Base-by-base conservation (phyloP, 2,888 invertebrate genomes). In the Oasisia sp. region DNA sequence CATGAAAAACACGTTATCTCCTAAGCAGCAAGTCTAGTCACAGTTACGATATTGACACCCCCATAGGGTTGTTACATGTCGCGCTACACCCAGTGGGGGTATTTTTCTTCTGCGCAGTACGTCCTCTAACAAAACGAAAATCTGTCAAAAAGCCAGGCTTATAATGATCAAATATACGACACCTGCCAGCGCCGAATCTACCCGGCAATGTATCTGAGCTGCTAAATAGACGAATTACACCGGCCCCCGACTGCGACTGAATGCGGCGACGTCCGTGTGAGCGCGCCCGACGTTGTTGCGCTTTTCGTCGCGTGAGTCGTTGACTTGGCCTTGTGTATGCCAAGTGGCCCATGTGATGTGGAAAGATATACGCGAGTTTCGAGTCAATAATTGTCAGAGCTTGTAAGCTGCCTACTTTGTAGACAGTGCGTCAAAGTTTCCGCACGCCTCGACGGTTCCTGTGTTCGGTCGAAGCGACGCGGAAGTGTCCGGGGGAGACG, bases 321-420 rank as follows among this genome's bases (percentile, higher is more conserved):
- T 19, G 74, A 27, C 27, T 14, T 74, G 74, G 19, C 14, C 74
- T 74, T 74, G 74, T 74, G 74, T 27, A 5, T 27, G 74, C 27
- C 74, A 74, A 74, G 74, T 74, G 74, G 74, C 27, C 74, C 74
- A 27, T 74, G 74, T 74, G 27, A 74, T 74, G 74, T 74, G 19
- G 74, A 74, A 74, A 74, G 74, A 74, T 74, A 19, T 74, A 74
- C 74, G 74, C 74, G 74, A 74, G 74, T 74, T 74, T 74, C 27
- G 74, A 74, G 74, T 74, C 74, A 74, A 74, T 74, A 27, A 50
- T 74, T 74, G 27, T 74, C 74, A 74, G 27, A 74, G 27, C 74
- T 74, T 74, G 74, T 74, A 74, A 74, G 74, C 74, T 74, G 74
- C 74, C 74, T n/a, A 74, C 74, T 74, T 74, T n/a, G 74, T 74